Evolutionary conservation across 2,113 vertebrate species (phyloP), one percentile per base, ranked within the genome.

Genomic region (Microtus ochrogaster): DNA sequence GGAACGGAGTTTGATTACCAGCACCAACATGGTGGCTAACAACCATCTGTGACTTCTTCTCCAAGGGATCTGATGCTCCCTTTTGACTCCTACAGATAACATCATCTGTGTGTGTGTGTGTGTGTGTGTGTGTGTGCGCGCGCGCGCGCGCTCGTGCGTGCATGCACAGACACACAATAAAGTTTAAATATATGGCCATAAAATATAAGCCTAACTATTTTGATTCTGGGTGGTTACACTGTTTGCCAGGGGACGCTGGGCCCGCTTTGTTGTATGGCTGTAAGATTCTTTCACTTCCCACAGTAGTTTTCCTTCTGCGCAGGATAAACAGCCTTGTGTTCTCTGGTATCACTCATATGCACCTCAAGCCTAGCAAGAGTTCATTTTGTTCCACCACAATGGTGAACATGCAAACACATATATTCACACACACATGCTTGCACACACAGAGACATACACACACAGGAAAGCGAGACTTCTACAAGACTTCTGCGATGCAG

Each of bases 381-480:
- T 76, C 10, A 5, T 2, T 19, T 28, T 87, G 22, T 4, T 10
- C 36, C 33, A 5, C 0, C 33, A 5, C 0, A 4, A 3, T 33
- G 39, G 68, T 70, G 30, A 30, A 4, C 3, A 78, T 17, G 14
- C 19, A n/a, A 26, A 74, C 19, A 39, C 33, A 22, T 65, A 3
- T 8, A 33, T n/a, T 24, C 26, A 63, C 26, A 33, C 65, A 70
- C 68, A 70, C 36, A 21, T 36, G 39, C n/a, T 41, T 3, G 39
- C 72, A 73, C 72, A 73, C 70, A 73, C 72, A 41, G n/a, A 39
- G 24, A 55, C 16, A 44, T 47, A 55, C 28, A 39, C 36, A 28
- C 66, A 2, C 6, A 36, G 39, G 41, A 11, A 91, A 36, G 5
- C 14, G 21, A 10, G 52, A 47, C 73, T 16, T 76, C 24, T 16